Evolutionary conservation across 2,797 vertebrate species (phyloP), one percentile per base, ranked within the genome.

Genomic region (Clamator glandarius): DNA sequence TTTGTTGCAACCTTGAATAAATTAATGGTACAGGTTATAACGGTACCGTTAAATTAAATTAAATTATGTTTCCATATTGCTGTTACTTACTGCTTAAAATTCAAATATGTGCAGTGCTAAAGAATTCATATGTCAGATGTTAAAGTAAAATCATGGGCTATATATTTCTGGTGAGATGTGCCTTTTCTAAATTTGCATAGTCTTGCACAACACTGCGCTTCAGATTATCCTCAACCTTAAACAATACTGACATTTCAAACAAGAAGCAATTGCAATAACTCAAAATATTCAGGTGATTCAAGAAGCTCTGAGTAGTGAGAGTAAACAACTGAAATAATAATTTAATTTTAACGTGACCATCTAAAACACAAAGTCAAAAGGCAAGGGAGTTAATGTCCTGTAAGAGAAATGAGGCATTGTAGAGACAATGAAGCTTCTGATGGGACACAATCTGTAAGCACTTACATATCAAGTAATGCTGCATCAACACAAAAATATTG

Each of bases 401-500:
- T 6, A 42, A 44, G 35, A 36, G 15, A 29, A 12, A 16, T n/a
- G 59, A 57, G 17, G 6, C n/a, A 6, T 3, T 58, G n/a, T 20
- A 42, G 59, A 51, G 33, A 79, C 55, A 64, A 39, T 33, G 33
- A 55, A 74, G 15, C 39, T 82, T 75, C 44, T 73, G 52, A 8
- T 55, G 19, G 35, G n/a, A n/a, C 15, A 2, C 21, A 3, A 13
- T 50, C 42, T 54, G 8, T 51, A 31, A 63, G 31, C 12, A 26
- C 20, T 68, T 63, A 6, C 0, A 4, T 58, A 14, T 44, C 29
- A n/a, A 64, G 28, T 54, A 33, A 2, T 1, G 9, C 17, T 75
- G 8, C 17, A 69, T 55, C n/a, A 73, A 20, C 51, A n/a, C 12
- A 78, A 57, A 74, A 62, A 31, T 68, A 24, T 0, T 54, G 9